Conservation (phyloP, 2,888 invertebrate species). For the Megaustenia siamemsis region DNA sequence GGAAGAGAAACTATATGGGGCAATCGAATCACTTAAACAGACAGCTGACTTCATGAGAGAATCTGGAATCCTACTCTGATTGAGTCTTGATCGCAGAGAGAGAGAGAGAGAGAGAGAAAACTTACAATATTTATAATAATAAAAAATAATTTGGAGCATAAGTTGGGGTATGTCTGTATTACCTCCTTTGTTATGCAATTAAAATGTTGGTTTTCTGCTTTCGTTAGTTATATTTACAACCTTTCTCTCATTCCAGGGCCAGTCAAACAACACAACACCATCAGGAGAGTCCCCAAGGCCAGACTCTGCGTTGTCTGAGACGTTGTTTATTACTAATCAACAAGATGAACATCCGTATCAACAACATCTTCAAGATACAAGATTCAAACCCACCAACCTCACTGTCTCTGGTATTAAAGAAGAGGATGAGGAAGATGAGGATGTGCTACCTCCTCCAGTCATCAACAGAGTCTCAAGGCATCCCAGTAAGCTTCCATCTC, state of each 20-base stretch:
- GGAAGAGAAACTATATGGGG: no score
- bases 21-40: no score
- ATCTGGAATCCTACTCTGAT: no score
- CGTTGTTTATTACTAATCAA: not conserved
- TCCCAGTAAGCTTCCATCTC: not conserved
- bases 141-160: no score
- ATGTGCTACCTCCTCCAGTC: slow-evolving; percentile 35
- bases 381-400: not conserved
- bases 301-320: slow-evolving; percentile 15
- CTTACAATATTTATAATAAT: no score
- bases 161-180: no score
- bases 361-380: not conserved
- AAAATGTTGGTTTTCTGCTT: no score
- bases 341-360: not conserved
- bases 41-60: no score
- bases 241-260: not conserved
- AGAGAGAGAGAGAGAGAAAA: no score
- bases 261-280: slow-evolving; percentile 18
- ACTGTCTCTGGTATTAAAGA: not conserved
- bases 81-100: no score
- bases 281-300: slow-evolving; percentile 27
- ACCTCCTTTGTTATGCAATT: no score
- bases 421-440: slow-evolving; percentile 31
- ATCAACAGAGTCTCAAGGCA: not conserved
- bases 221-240: no score